Evolutionary conservation across 2,888 invertebrate genomes (phyloP), one percentile per base, ranked within the genome.

Genomic region (Blera fallax): DNA sequence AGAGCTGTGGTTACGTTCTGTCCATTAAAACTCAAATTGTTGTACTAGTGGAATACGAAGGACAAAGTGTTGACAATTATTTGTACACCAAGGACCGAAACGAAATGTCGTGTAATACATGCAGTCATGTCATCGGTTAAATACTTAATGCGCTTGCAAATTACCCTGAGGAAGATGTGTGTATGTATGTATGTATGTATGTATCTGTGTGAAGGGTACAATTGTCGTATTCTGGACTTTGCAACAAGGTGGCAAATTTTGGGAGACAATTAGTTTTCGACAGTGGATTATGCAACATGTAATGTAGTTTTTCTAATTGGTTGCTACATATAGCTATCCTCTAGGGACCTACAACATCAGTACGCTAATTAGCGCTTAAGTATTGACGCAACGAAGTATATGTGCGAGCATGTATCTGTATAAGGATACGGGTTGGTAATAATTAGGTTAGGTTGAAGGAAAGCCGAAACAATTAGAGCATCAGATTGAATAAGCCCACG

Each of bases 101-200:
- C 69, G 62, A 84, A 84, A 79, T 84, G 79, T 74, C 79, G 69
- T 84, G 83, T 84, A 74, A 56, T 34, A 84, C 83, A 84, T 79
- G 83, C 50, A 80, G 62, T 79, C 73, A 74, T 80, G 79, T 84
- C 83, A 84, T 84, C 83, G 79, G 79, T 79, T 84, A 79, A 84
- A 69, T 79, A 80, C 60, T 84, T 84, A 80, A 84, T 84, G 83
- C 58, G 58, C 65, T 73, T 78, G 83, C 83, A 83, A 83, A 83
- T 83, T 83, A 78, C 77, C 64, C 34, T 29, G 18, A 58, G n/a
- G 40, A 40, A 70, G 21, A 14, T 62, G 48, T 45, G 18, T 24
- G 62, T 32, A 3, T 64, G 24, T 37, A 11, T n/a, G 43, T 7
- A 40, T 24, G 62, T 32, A 3, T 64, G 24, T 37, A 11, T n/a